Evolutionary conservation across 2,113 vertebrate species (phyloP), one percentile per base, ranked within the genome.

Genomic region (Ictidomys tridecemlineatus): DNA sequence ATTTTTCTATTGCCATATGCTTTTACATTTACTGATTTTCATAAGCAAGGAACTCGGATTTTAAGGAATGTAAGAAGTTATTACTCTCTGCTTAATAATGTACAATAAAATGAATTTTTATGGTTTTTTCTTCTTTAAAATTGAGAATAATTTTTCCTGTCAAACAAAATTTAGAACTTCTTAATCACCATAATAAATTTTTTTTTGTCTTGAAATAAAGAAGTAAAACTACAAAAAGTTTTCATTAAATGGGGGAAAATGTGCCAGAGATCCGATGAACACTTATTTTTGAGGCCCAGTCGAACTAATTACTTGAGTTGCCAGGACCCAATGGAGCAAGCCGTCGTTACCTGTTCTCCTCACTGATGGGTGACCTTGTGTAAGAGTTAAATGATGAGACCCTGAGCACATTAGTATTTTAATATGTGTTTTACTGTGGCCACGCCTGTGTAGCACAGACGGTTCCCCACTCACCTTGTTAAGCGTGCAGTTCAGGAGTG

Each of bases 71-170:
- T 76, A 85, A 74, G 18, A 76, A 85, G 34, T 8, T 26, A 65
- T 73, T 51, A 85, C 22, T 48, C 67, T 82, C 69, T 76, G 16
- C 42, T 92, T 84, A 63, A 51, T 74, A 85, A 45, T 58, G 65
- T 32, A 61, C 39, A 73, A 65, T 65, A 85, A 65, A 74, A 85
- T 22, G 14, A 4, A 22, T 39, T 63, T 24, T 63, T 89, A 65
- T 65, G 45, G 18, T 65, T 63, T 77, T 42, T 26, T 24, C 63
- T 89, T 89, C n/a, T 77, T 45, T 45, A 45, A 45, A 22, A 24
- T 11, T 13, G 42, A 63, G 18, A 45, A 76, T 26, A 76, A 45
- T 61, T 76, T 63, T 76, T 76, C 74, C 39, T 26, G 53, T 58
- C 11, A 7, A 51, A n/a, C 42, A 70, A 26, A 37, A 37, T 37